Evolutionary conservation across 2,113 vertebrate species (phyloP), one percentile per base, ranked within the genome.

Genomic region (Nannobrachium achirus): DNA sequence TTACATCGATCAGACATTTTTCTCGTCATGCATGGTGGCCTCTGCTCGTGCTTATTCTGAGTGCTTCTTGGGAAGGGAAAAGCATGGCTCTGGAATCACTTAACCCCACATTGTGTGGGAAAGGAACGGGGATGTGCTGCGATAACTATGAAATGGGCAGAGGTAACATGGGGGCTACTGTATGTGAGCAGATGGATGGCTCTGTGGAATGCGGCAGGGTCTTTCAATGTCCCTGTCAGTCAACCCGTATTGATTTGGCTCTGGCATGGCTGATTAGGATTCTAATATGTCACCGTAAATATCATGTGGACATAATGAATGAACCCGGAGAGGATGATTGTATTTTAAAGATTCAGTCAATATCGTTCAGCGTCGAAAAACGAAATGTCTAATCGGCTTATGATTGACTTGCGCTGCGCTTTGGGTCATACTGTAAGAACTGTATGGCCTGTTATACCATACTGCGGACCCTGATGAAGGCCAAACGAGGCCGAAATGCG

Each of bases 321-420:
- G 25, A 33, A 33, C 25, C 25, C 25, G 25, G 25, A 9, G 6
- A 16, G 16, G 14, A 20, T 16, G 50, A 51, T 73, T 56, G 64
- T 15, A 71, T 75, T 63, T 18, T 73, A 46, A 61, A 55, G 59
- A 61, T 15, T 0, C 10, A 40, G n/a, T 57, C 56, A 40, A 57
- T 57, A 57, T 15, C 56, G 33, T 10, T 15, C 2, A 40, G 10
- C n/a, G 3, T 7, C 51, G 56, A 33, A 75, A 71, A 66, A 49
- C 15, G 61, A 69, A 78, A 50, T 19, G 33, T 60, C 1, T 71
- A 63, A 61, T 82, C 51, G 38, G 9, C 72, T 59, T 62, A 63
- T 46, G 15, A 79, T 52, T 42, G 71, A 73, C 18, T 65, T 53
- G 57, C 56, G 69, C 19, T 42, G 25, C 42, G 19, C 19, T 13